Evolutionary conservation across 2,888 invertebrate species (phyloP), one percentile per base, ranked within the genome.

Genomic region (Drosophila mercatorum): DNA sequence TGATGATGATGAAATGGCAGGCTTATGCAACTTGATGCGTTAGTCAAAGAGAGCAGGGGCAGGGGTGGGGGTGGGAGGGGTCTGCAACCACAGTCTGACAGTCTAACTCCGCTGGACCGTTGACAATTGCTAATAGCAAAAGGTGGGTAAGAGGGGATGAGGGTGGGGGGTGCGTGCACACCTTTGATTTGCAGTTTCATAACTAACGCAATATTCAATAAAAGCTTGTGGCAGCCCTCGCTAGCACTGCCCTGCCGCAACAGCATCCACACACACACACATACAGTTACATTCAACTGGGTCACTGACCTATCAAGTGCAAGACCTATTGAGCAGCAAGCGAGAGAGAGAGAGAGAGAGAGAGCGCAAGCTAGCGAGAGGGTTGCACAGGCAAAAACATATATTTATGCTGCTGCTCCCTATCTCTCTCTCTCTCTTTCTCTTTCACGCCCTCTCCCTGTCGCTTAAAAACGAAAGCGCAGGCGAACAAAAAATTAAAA

Each of bases 301-400:
- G 91, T 91, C 91, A 91, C 89, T 91, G 91, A 91, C 91, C 91
- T 91, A 91, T 91, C 91, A 91, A 91, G 92, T 91, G 91, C 75
- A 88, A 85, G 89, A 89, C 85, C 89, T 89, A 85, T 89, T 89
- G 89, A 86, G 85, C 80, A 83, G 77, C 73, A 63, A 63, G 62
- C 72, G 58, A 14, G 17, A 22, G 55, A 34, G 51, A 11, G 17
- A 17, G 51, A 52, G 52, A 52, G 52, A 34, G 52, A 68, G 74
- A 68, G 75, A 12, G 26, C 2, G 46, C 5, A 65, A 58, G 68
- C 26, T 44, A 68, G 59, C 66, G 66, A 75, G 74, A 74, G 59
- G 64, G 69, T 64, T 73, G 68, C 14, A n/a, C 49, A 49, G 49
- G 76, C 72, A 68, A 77, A 74, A 5, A 31, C 1, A 34, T 49